Evolutionary conservation across 2,113 vertebrate species (phyloP), one percentile per base, ranked within the genome.

Genomic region (Vimba vimba): DNA sequence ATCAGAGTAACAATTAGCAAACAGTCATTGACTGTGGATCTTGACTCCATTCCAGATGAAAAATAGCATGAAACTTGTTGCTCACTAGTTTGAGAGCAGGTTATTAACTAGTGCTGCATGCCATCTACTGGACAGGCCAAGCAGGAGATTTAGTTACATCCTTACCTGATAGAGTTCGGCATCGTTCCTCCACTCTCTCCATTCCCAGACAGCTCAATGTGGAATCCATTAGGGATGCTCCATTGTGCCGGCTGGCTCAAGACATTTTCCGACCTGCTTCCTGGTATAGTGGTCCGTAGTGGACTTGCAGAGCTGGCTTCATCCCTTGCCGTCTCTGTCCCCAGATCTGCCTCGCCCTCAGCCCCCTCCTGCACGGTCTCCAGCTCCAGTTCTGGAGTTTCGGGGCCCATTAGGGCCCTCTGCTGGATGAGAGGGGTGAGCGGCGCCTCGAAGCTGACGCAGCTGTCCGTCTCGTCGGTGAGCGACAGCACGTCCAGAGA

Each of bases 401-500:
- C 97, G 0, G 97, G 97, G 79, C 96, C 96, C 33, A 97, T 94
- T 74, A 97, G 95, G 39, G 94, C 95, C 93, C 98, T 95, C 92
- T 99, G 98, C 93, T 99, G 98, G 93, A 98, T 99, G 91, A 99
- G 95, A 0, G 97, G 97, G 0, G 98, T 99, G 86, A 99, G 96
- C 0, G 98, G 98, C 0, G 97, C 97, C 89, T 99, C 98, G 1
- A 99, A 98, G 86, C 98, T 99, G 88, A 99, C 96, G 2, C 98
- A 99, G 94, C 98, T 99, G 94, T 99, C 98, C 2, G 97, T 98
- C 94, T 99, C 98, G 0, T 99, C 98, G 0, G 97, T 99, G 86
- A 99, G 97, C 13, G 97, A 99, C 89, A 98, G 94, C 89, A 97
- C 97, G 0, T 99, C 98, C 90, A 99, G 91, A 36, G 98, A 99